Percentiles rank a stretch among this genome's conserved stretches.
Conservation (phyloP, 2,113 vertebrate species). For the Gasterosteus nipponicus region DNA sequence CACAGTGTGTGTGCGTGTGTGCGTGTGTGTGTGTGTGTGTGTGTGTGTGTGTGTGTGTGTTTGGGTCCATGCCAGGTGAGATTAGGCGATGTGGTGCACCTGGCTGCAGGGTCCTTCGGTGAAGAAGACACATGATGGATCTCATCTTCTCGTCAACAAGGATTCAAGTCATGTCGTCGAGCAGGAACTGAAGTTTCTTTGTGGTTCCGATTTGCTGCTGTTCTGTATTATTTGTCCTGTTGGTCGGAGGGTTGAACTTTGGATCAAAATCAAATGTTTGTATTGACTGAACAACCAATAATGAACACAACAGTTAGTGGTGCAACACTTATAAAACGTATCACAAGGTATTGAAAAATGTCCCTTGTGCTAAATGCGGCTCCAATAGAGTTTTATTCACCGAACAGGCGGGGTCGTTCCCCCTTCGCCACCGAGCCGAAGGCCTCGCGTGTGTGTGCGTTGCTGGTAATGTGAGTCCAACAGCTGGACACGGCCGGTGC, state of each 20-base stretch:
- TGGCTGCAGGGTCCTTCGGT: constrained; percentile 21
- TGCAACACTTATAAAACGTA: no score
- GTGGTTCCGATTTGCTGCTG: neutral
- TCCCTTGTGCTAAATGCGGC: no score
- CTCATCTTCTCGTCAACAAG: neutral
- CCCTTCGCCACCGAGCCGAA: constrained; percentile 51
- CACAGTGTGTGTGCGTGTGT: neutral
- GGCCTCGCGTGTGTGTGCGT: neutral
- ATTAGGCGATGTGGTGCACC: constrained; percentile 15
- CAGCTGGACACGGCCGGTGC: constrained; percentile 16
- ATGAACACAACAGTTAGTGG: neutral
- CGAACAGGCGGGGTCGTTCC: constrained; percentile 39
- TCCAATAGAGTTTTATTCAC: no score
- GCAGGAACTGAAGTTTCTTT: no score
- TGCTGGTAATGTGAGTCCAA: constrained; percentile 36
- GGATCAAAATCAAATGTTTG: neutral
- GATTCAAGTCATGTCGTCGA: neutral
- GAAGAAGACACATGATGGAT: neutral
- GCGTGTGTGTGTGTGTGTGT: neutral
- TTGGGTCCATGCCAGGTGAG: constrained; percentile 26
- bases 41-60: neutral
- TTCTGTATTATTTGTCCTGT: no score
- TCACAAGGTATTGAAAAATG: no score
- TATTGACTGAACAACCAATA: neutral
- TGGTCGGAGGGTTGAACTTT: neutral